phyloP scores from a whole-genome alignment of 2,888 invertebrate genomes.

The Melanostoma mellinum region DNA sequence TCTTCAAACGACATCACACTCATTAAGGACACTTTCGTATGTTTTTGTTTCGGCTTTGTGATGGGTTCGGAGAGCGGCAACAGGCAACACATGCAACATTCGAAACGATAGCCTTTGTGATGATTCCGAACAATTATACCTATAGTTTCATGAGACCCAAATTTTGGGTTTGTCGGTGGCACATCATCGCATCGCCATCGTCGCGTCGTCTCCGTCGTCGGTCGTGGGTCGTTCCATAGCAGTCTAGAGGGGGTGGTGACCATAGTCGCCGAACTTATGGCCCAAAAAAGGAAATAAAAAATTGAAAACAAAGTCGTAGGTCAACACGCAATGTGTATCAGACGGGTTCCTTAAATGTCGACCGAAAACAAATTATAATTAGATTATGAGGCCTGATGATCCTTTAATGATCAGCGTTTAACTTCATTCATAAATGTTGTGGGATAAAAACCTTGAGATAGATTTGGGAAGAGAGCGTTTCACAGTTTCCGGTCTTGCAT shows the following conservation, averaged over 20 bases:
- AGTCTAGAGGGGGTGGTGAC: constrained; percentile 70
- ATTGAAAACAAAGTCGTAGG: constrained; percentile 41
- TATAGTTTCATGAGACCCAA: constrained; percentile 27
- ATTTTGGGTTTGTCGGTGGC: constrained; percentile 26
- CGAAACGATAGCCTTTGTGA: constrained; percentile 62
- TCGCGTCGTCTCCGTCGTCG: neutral
- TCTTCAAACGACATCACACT: constrained; percentile 71
- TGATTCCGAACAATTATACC: constrained; percentile 70
- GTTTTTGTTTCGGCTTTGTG: constrained; percentile 44
- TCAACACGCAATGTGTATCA: constrained; percentile 63
- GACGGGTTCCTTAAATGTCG: constrained; percentile 66
- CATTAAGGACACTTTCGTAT: constrained; percentile 71
- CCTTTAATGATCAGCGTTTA: constrained; percentile 82
- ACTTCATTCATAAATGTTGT: constrained; percentile 74
- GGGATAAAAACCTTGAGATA: constrained; percentile 68
- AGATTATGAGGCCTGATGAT: constrained; percentile 81
- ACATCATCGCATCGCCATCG: neutral
- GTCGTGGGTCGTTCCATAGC: neutral
- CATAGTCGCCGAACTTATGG: constrained; percentile 70
- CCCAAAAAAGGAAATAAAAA: constrained; percentile 2
- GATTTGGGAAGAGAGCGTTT: constrained; percentile 55
- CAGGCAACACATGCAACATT: constrained; percentile 63
- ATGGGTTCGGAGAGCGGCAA: neutral
- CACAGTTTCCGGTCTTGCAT: constrained; percentile 67
- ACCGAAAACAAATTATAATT: constrained; percentile 80